phyloP scores from a whole-genome alignment of 2,797 vertebrate species.

The Momotus momota region DNA sequence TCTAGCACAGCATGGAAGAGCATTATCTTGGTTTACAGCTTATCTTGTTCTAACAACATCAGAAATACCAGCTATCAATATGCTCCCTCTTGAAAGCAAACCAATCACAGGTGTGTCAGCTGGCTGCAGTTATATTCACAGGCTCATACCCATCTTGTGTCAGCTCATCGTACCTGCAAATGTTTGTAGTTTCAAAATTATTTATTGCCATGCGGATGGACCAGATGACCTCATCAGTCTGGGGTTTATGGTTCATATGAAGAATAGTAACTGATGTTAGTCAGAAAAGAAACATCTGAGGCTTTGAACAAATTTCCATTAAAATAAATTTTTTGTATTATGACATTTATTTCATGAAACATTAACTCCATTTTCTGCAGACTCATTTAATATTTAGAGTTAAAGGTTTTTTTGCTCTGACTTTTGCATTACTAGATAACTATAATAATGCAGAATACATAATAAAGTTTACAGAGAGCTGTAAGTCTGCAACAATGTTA shows the following conservation, averaged over 20 bases:
- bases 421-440: slow-evolving; percentile 36
- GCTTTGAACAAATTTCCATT: slow-evolving; percentile 29
- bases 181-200: not conserved
- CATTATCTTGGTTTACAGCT: not conserved
- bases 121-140: not conserved
- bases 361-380: slow-evolving; percentile 42
- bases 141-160: not conserved
- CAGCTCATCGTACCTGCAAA: not conserved
- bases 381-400: slow-evolving; percentile 40
- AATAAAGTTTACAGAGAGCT: slow-evolving; percentile 58
- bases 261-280: not conserved
- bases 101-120: not conserved
- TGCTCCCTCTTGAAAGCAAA: slow-evolving; percentile 7
- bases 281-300: not conserved
- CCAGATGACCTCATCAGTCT: not conserved
- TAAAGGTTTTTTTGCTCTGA: slow-evolving; percentile 24
- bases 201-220: not conserved
- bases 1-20: not conserved
- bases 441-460: slow-evolving; percentile 33
- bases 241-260: not conserved
- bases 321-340: slow-evolving; percentile 1
- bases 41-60: not conserved
- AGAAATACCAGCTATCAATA: not conserved
- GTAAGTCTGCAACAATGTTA: slow-evolving; percentile 20
- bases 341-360: slow-evolving; percentile 51